phyloP scores from a whole-genome alignment of 1,140 invertebrate genomes.

The Papilio aristodemus region DNA sequence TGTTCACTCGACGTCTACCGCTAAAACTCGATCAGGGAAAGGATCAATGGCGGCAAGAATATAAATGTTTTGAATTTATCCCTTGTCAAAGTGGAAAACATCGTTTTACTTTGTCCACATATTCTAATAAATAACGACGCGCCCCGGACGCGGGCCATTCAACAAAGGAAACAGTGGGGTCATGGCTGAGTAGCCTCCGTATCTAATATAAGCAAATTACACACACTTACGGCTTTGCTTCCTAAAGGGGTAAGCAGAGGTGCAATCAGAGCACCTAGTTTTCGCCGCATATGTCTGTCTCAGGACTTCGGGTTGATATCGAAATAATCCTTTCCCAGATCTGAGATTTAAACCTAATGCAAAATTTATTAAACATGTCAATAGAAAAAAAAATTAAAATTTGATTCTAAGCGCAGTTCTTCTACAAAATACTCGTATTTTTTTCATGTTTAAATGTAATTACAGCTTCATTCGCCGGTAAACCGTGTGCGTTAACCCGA shows the following conservation, averaged over 20 bases:
- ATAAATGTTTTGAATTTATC: slow-evolving; percentile 24
- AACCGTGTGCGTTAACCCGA: neutral
- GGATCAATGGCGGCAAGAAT: slow-evolving; percentile 18
- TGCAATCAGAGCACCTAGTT: too few relatives aligned
- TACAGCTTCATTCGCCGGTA: neutral
- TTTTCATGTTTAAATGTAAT: neutral
- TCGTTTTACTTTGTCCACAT: slow-evolving; percentile 1
- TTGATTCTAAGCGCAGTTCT: neutral
- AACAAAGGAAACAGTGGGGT: neutral
- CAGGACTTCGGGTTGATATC: too few relatives aligned
- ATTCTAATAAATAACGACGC: slow-evolving; percentile 1
- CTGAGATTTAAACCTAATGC: too few relatives aligned
- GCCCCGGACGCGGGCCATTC: neutral
- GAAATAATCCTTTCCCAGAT: too few relatives aligned
- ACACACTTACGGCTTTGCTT: too few relatives aligned
- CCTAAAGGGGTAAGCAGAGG: too few relatives aligned
- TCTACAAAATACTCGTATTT: neutral
- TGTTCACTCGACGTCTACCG: neutral
- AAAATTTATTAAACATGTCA: too few relatives aligned
- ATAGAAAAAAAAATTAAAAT: too few relatives aligned
- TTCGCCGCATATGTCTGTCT: too few relatives aligned
- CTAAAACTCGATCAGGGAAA: slow-evolving; percentile 19
- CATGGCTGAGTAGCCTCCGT: neutral
- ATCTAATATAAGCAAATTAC: neutral
- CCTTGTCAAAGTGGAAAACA: slow-evolving; percentile 20